A percentile compares a stretch with the other conserved stretches of the same genome.
Conservation (phyloP, 2,113 vertebrate genomes). For the Sapayoa aenigma region DNA sequence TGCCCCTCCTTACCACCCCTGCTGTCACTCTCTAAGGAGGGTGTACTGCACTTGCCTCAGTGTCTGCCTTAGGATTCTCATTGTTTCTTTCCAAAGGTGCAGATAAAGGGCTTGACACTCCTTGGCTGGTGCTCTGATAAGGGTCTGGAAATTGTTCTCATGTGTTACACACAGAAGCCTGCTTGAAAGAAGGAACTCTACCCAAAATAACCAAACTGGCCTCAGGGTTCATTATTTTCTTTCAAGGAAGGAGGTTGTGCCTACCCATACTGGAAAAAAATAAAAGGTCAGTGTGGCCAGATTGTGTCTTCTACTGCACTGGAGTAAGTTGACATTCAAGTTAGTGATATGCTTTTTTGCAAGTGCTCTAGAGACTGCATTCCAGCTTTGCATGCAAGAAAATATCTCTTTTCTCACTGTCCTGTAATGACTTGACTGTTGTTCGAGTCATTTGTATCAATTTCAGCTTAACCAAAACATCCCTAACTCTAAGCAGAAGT, state of each 20-base stretch:
- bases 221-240: not conserved
- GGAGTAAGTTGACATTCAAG: not conserved
- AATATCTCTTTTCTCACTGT: not conserved
- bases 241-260: not conserved
- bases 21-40: conserved; percentile 53
- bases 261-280: not conserved
- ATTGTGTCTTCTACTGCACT: not conserved
- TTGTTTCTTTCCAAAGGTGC: conserved; percentile 69
- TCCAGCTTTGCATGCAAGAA: not conserved
- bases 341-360: not conserved
- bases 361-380: not conserved
- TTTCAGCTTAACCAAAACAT: not conserved
- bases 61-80: conserved; percentile 68
- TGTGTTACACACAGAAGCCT: conserved; percentile 56
- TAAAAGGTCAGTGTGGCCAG: not conserved
- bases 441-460: not conserved
- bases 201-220: conserved; percentile 39
- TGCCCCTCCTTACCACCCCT: conserved; percentile 51
- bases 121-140: conserved; percentile 76
- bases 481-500: not conserved
- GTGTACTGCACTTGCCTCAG: not conserved
- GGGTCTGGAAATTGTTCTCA: conserved; percentile 70
- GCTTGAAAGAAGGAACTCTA: conserved; percentile 52
- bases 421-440: not conserved
- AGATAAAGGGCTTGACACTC: conserved; percentile 75